Evolutionary conservation across 2,113 vertebrate species (phyloP), one percentile per base, ranked within the genome.

Genomic region (Microtus ochrogaster): DNA sequence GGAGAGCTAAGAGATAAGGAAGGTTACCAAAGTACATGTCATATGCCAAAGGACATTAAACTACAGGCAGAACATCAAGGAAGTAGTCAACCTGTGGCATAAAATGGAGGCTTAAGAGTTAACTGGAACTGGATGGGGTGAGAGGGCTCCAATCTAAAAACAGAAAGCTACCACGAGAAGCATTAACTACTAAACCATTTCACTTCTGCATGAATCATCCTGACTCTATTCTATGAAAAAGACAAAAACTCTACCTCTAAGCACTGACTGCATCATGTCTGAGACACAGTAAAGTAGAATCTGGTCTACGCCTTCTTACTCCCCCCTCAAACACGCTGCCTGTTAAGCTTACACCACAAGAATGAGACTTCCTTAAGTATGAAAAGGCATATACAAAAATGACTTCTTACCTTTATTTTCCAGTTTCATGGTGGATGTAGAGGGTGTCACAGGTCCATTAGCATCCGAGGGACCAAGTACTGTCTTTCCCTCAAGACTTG

Each of bases 391-490:
- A 85, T 2, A 28, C 7, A 77, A 97, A 85, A 88, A 49, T n/a
- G 30, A 36, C 30, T 39, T 95, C 95, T 98, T 98, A 99, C 99
- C 99, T 99, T 99, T 99, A 77, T 96, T 92, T 10, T 96, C 86
- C 0, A 96, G 98, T 97, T 99, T 99, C 0, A 95, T n/a, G 58
- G 98, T 86, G 26, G 99, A 98, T 0, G 98, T 99, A 19, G 99
- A 99, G 1, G 99, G 99, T 36, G 97, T 98, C 36, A 97, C 98
- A 22, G 61, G 83, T 55, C 58, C 91, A 41, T 12, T 19, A 4
- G 55, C 33, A 52, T 83, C 58, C 41, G 90, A 76, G 3, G 96
- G 14, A 68, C 95, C 68, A 98, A 97, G 94, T 68, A 36, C 81
- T 93, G 97, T n/a, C 97, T 73, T 63, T 68, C 2, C 91, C 58